These are phyloP conservation scores for Darwinula stevensoni DNA, from an alignment of 2,888 invertebrate species.

Conservation along the genomic window DNA sequence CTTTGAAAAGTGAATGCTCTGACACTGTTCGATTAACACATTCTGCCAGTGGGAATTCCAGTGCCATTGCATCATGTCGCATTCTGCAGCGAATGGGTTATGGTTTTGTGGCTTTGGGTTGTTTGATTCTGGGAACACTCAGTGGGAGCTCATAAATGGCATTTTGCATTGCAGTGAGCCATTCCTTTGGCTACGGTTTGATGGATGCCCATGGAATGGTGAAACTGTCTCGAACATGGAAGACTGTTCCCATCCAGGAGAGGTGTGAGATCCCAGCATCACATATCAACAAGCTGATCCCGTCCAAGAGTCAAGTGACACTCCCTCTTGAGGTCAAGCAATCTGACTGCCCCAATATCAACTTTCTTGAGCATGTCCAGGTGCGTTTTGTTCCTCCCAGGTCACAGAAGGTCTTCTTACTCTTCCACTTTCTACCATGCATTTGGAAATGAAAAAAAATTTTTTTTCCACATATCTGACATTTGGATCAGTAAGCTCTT, in stretches of 20 bases:
- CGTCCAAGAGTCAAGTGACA: slow-evolving; percentile 37
- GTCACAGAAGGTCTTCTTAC: too few species aligned
- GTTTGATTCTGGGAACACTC: too few species aligned
- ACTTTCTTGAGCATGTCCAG: slow-evolving; percentile 80
- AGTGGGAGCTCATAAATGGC: too few species aligned
- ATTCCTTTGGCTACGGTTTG: slow-evolving; percentile 87
- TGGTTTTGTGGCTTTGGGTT: slow-evolving; percentile 4
- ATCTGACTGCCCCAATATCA: slow-evolving; percentile 53
- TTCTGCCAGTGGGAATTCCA: too few species aligned
- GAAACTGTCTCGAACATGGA: slow-evolving; percentile 51
- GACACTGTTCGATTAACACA: too few species aligned
- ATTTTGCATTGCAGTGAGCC: slow-evolving; percentile 58
- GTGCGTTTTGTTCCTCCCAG: too few species aligned
- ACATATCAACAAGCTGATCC: slow-evolving; percentile 24
- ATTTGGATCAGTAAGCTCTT: too few species aligned
- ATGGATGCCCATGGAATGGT: slow-evolving; percentile 94
- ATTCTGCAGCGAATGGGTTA: neutral
- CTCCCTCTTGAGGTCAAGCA: slow-evolving; percentile 31
- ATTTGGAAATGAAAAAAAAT: too few species aligned
- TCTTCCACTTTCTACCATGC: too few species aligned
- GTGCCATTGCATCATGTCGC: neutral
- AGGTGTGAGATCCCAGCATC: slow-evolving; percentile 28
- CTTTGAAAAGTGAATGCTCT: too few species aligned
- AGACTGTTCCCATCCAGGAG: slow-evolving; percentile 62
- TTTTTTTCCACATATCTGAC: too few species aligned